A percentile compares a stretch with the other conserved stretches of the same genome.
Conservation (phyloP, 2,888 invertebrate genomes). For the Saturnia japonica region DNA sequence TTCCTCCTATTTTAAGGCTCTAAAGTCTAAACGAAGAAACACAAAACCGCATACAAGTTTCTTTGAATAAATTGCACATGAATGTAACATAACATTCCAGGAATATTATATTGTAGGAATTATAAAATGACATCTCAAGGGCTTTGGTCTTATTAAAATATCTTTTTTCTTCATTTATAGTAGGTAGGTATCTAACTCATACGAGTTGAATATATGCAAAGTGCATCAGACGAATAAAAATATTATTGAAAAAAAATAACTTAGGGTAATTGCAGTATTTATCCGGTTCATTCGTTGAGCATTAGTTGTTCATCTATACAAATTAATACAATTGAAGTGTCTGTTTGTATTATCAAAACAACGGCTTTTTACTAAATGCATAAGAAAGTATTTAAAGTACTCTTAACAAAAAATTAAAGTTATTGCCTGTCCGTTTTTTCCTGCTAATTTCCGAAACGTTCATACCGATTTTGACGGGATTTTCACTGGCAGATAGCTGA, state of each 20-base stretch:
- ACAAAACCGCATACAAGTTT: background rate
- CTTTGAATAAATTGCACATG: background rate
- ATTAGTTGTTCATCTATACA: constrained; percentile 1
- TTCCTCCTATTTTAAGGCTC: background rate
- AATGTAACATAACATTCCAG: background rate
- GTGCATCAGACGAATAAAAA: background rate
- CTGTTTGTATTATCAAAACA: too few species aligned
- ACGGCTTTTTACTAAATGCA: too few species aligned
- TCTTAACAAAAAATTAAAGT: too few species aligned
- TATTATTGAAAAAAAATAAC: background rate
- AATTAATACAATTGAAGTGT: too few species aligned
- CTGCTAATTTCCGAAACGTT: too few species aligned
- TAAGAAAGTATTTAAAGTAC: too few species aligned
- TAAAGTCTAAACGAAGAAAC: background rate
- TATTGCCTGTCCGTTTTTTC: too few species aligned
- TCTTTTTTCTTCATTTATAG: background rate
- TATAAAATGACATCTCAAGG: background rate
- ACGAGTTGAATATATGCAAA: background rate
- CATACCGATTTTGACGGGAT: too few species aligned
- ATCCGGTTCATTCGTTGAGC: background rate
- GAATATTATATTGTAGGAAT: background rate
- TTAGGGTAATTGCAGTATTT: background rate
- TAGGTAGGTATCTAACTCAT: background rate
- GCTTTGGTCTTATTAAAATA: background rate
- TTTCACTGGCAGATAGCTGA: too few species aligned